These are phyloP conservation scores for Eupithecia inturbata DNA, from an alignment of 2,888 invertebrate genomes.

Conservation along the genomic window DNA sequence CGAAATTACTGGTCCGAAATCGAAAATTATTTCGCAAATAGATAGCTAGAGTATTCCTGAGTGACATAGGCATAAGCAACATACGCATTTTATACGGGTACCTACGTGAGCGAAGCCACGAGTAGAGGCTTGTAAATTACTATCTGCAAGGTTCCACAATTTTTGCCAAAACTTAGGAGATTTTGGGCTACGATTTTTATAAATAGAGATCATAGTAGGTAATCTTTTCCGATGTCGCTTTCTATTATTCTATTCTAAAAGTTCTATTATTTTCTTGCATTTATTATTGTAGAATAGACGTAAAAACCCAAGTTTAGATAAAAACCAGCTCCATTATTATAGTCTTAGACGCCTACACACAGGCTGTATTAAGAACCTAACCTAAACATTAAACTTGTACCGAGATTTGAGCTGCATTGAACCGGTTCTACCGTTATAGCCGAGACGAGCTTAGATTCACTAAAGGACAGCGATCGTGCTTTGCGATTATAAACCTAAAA, in stretches of 20 bases:
- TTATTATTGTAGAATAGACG: background rate
- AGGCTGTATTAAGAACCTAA: slow-evolving; percentile 12
- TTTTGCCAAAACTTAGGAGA: too few species aligned
- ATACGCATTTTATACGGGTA: too few species aligned
- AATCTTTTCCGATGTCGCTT: background rate
- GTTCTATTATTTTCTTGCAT: background rate
- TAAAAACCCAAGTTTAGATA: background rate
- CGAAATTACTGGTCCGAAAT: too few species aligned
- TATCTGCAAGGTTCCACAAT: too few species aligned
- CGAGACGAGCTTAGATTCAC: slow-evolving; percentile 45
- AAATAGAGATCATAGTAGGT: background rate
- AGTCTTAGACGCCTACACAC: background rate
- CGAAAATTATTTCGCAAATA: too few species aligned
- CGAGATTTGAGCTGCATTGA: slow-evolving; percentile 49
- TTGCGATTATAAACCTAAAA: slow-evolving; percentile 31
- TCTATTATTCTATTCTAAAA: too few species aligned
- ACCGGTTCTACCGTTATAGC: slow-evolving; percentile 69
- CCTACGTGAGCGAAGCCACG: too few species aligned
- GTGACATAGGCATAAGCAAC: too few species aligned
- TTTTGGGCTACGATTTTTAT: background rate
- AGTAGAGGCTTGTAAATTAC: too few species aligned
- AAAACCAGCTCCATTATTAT: background rate
- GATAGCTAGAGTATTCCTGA: too few species aligned
- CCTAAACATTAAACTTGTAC: slow-evolving; percentile 29
- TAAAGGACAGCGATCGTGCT: slow-evolving; percentile 33